Evolutionary conservation across 2,113 vertebrate genomes (phyloP).

Genomic region (Parotia lawesii): DNA sequence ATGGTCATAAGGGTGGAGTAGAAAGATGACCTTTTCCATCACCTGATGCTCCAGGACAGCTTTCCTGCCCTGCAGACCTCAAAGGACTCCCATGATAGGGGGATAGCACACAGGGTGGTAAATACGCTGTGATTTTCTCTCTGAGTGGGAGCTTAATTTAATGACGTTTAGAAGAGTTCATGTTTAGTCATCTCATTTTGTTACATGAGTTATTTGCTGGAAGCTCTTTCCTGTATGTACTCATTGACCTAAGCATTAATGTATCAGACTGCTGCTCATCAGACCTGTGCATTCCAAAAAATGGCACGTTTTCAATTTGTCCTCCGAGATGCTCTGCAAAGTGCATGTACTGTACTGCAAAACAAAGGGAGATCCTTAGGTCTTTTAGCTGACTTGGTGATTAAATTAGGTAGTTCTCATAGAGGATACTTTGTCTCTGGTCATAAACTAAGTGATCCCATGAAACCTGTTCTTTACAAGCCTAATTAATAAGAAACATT

Average conservation of each 20-base stretch:
- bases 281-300: not conserved
- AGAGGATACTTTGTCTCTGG: not conserved
- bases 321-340: not conserved
- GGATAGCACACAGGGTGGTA: not conserved
- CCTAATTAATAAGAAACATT: not conserved
- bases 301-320: not conserved
- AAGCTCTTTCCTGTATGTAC: not conserved
- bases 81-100: not conserved
- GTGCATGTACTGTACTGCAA: not conserved
- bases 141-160: not conserved
- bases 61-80: not conserved
- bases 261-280: not conserved
- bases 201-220: not conserved
- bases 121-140: not conserved
- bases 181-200: not conserved
- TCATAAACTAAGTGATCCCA: not conserved
- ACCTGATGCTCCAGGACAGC: not conserved
- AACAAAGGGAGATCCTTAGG: not conserved
- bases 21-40: not conserved
- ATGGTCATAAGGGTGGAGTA: not conserved
- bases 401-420: not conserved
- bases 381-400: not conserved
- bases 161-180: not conserved
- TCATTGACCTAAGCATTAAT: not conserved
- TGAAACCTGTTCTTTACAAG: not conserved